These are phyloP conservation scores for Eufriesea mexicana DNA, from an alignment of 1,140 invertebrate species.

Conservation along the genomic window DNA sequence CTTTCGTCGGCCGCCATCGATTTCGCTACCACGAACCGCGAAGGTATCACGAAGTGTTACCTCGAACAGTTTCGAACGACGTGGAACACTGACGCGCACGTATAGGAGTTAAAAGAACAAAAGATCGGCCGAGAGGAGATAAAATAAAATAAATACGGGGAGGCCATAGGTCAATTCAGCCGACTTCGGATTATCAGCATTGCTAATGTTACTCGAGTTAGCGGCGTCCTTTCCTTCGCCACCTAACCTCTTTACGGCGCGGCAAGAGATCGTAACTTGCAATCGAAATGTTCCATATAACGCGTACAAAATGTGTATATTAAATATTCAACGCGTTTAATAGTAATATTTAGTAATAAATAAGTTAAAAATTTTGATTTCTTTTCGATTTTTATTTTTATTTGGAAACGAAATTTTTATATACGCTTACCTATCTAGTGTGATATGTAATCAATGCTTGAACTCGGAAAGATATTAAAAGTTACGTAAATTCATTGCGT, in stretches of 20 bases:
- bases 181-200: conserved; percentile 71
- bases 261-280: too few species aligned
- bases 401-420: too few species aligned
- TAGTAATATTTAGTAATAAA: too few species aligned
- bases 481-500: too few species aligned
- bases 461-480: too few species aligned
- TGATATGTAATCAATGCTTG: too few species aligned
- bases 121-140: background rate
- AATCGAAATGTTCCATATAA: too few species aligned
- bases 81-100: background rate
- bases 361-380: too few species aligned
- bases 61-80: background rate
- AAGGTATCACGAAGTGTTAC: background rate
- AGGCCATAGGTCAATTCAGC: conserved; percentile 71
- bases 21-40: conserved; percentile 27
- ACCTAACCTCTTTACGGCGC: background rate
- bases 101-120: background rate
- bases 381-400: too few species aligned
- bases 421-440: too few species aligned
- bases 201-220: conserved; percentile 69
- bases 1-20: conserved; percentile 40
- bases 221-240: conserved; percentile 56
- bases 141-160: conserved; percentile 66
- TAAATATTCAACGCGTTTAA: too few species aligned
- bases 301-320: too few species aligned